phyloP scores from a whole-genome alignment of 2,888 invertebrate genomes.

The Dynastes maya region DNA sequence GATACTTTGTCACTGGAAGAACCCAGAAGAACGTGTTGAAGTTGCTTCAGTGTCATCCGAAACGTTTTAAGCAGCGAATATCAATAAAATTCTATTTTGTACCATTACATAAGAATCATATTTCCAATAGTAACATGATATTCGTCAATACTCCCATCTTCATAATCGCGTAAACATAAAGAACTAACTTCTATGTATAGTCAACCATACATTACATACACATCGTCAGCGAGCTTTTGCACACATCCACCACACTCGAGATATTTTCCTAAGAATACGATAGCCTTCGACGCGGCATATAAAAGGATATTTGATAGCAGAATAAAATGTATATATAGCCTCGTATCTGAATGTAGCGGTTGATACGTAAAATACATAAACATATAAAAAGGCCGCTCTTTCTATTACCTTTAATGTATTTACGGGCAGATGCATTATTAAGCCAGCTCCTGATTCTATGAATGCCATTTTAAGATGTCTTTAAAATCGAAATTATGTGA shows the following conservation, averaged over 20 bases:
- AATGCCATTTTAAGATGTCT: constrained; percentile 18
- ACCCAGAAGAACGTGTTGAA: too few relatives aligned
- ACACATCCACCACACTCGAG: constrained; percentile 6
- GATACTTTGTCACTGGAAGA: too few relatives aligned
- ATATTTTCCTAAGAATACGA: constrained; percentile 40
- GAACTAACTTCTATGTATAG: constrained; percentile 16
- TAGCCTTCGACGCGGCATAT: constrained; percentile 48
- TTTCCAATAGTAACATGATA: constrained; percentile 13
- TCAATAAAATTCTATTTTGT: not conserved
- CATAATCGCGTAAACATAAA: constrained; percentile 44
- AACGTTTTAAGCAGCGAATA: not conserved
- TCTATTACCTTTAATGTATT: constrained; percentile 27
- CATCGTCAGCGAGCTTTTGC: not conserved
- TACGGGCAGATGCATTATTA: constrained; percentile 4
- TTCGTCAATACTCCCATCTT: constrained; percentile 14
- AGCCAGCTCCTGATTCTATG: not conserved
- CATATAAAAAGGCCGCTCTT: constrained; percentile 21
- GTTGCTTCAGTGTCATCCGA: not conserved
- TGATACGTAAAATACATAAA: constrained; percentile 34
- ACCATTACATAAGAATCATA: constrained; percentile 5
- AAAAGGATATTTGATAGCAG: constrained; percentile 51
- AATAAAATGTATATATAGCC: constrained; percentile 47
- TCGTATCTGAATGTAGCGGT: constrained; percentile 45
- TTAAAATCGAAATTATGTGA: constrained; percentile 16
- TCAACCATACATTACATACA: constrained; percentile 17